phyloP scores from a whole-genome alignment of 64 coral and sea anemone genomes.

The Astreopora myriophthalma region DNA sequence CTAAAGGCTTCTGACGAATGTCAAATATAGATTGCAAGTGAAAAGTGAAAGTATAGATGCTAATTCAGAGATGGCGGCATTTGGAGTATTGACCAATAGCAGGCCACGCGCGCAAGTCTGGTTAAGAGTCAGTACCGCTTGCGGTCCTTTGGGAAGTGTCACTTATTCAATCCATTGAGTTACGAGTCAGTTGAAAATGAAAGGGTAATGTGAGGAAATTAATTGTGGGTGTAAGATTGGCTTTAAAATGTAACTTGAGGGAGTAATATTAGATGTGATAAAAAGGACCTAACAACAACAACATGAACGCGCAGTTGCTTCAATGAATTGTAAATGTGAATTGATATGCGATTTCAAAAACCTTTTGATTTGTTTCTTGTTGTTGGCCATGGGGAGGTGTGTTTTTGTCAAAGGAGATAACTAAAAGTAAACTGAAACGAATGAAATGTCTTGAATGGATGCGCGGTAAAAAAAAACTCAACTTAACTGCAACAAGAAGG shows the following conservation, averaged over 20 bases:
- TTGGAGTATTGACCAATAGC: neutral
- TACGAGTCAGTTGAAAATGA: slow-evolving; percentile 36
- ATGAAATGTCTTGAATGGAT: neutral
- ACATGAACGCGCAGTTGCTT: neutral
- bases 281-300: neutral
- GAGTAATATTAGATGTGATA: slow-evolving; percentile 39
- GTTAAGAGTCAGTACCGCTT: neutral
- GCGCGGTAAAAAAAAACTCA: neutral
- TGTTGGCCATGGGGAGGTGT: neutral
- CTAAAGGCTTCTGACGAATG: neutral
- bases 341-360: neutral
- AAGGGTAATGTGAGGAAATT: slow-evolving; percentile 39
- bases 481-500: slow-evolving; percentile 21
- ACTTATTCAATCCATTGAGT: slow-evolving; percentile 39
- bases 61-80: neutral
- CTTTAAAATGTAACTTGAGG: slow-evolving; percentile 40
- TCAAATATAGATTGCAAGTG: neutral
- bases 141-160: neutral
- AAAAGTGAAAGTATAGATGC: neutral
- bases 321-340: neutral
- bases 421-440: neutral
- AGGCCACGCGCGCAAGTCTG: neutral
- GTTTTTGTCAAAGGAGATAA: neutral
- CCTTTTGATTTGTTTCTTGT: neutral
- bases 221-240: slow-evolving; percentile 20